Base-by-base conservation (phyloP, 2,113 vertebrate species). In the Datnioides undecimradiatus region DNA sequence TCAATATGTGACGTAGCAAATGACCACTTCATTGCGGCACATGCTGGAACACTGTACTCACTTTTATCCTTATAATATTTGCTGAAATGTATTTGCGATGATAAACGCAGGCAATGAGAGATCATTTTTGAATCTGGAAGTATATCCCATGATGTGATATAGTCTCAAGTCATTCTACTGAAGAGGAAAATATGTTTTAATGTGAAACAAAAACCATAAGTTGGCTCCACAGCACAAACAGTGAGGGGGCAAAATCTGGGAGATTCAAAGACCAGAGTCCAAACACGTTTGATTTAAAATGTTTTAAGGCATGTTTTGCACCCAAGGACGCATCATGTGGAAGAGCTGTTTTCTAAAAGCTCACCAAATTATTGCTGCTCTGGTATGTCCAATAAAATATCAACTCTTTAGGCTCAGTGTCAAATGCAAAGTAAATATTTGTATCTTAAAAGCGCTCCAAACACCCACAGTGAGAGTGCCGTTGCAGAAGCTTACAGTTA, bases 1-100 rank as follows among this genome's bases (percentile, higher is more conserved):
- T 81, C 63, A 66, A 83, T 83, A 73, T 60, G 72, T 76, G 76
- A 54, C 84, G 88, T 36, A 73, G 60, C 66, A 85, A 85, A 88
- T 76, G 79, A 79, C 12, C 69, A 27, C 55, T 62, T 23, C 0
- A 2, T 12, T 66, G 52, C 76, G 66, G 59, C 49, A 40, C 65
- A 68, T 46, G 40, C 71, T 71, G 52, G 23, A 64, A 48, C 40
- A 68, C 33, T 60, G 49, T 57, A 72, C 5, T 33, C 13, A 14
- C 7, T 1, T 27, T 69, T 72, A 34, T 41, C 73, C 73, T 81
- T 41, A 45, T n/a, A 73, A 68, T 13, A 75, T 73, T 74, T 88
- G 48, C 27, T 54, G 71, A 19, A 27, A 60, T 76, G 73, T 23
- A 70, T n/a, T n/a, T n/a, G n/a, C n/a, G n/a, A n/a, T n/a, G n/a